Percentiles rank a stretch among this genome's conserved stretches.
Conservation (phyloP, 2,888 invertebrate species). For the Rhaphigaster nebulosa region DNA sequence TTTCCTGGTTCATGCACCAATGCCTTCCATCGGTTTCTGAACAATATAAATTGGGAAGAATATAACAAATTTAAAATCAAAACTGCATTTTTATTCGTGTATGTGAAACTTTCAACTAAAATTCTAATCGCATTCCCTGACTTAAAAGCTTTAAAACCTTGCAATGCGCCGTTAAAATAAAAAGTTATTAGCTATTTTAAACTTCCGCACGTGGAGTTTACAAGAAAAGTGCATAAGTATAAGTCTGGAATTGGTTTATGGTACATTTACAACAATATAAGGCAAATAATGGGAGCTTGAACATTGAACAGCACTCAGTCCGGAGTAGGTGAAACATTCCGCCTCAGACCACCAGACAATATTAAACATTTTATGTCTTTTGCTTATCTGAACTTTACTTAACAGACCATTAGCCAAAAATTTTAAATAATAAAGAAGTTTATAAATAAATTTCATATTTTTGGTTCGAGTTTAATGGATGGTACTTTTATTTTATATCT, state of each 20-base stretch:
- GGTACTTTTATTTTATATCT: too few relatives aligned
- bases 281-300: slow-evolving; percentile 24
- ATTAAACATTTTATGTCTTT: neutral
- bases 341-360: neutral
- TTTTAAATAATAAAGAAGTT: neutral
- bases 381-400: neutral
- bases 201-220: neutral
- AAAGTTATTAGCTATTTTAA: neutral
- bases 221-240: slow-evolving; percentile 30
- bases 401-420: neutral
- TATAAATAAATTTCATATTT: neutral
- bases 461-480: neutral
- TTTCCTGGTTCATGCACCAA: too few relatives aligned
- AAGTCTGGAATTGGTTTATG: neutral
- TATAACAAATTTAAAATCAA: too few relatives aligned
- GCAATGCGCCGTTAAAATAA: neutral
- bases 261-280: slow-evolving; percentile 1
- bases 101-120: neutral
- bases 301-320: neutral
- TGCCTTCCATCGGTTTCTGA: too few relatives aligned
- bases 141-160: neutral
- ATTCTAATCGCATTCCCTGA: neutral
- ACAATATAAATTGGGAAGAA: too few relatives aligned
- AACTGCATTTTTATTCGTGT: too few relatives aligned
- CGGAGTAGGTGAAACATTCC: neutral